Conservation (phyloP, 2,797 vertebrate genomes). For the Yasuhikotakia modesta region DNA sequence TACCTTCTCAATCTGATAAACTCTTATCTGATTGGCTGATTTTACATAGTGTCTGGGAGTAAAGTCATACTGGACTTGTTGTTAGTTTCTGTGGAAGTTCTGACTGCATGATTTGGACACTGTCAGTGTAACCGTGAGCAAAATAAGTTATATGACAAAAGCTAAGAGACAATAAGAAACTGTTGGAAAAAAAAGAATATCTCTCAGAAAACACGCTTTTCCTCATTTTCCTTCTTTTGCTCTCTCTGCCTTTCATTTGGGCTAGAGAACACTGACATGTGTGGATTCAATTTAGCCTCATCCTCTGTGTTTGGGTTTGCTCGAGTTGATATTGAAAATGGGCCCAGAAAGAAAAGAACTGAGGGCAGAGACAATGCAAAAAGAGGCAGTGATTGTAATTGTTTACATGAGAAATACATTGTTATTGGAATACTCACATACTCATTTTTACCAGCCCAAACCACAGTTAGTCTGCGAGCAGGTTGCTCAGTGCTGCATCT, state of each 20-base stretch:
- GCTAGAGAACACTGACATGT: constrained; percentile 38
- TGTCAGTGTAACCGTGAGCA: not conserved
- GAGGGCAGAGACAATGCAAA: not conserved
- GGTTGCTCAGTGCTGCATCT: constrained; percentile 28
- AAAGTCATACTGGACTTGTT: not conserved
- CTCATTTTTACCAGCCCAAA: constrained; percentile 39
- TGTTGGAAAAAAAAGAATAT: not conserved
- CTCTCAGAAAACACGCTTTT: constrained; percentile 11
- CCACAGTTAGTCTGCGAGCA: constrained; percentile 12
- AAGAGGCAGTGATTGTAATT: not conserved
- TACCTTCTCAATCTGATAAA: not conserved
- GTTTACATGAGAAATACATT: constrained; percentile 17
- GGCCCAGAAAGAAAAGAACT: constrained; percentile 42
- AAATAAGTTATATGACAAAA: not conserved
- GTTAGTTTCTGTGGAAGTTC: not conserved
- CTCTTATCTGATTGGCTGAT: not conserved
- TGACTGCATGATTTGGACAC: not conserved
- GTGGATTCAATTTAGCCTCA: constrained; percentile 51
- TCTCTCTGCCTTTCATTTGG: not conserved
- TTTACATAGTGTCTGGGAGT: not conserved
- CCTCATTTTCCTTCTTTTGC: not conserved
- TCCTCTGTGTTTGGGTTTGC: constrained; percentile 39
- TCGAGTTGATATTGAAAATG: constrained; percentile 41
- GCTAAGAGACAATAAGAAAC: not conserved
- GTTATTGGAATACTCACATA: constrained; percentile 29